A percentile compares a stretch with the other conserved stretches of the same genome.
Evolutionary conservation across 2,888 invertebrate species (phyloP).

Genomic region (Blastobasis lacticolella): DNA sequence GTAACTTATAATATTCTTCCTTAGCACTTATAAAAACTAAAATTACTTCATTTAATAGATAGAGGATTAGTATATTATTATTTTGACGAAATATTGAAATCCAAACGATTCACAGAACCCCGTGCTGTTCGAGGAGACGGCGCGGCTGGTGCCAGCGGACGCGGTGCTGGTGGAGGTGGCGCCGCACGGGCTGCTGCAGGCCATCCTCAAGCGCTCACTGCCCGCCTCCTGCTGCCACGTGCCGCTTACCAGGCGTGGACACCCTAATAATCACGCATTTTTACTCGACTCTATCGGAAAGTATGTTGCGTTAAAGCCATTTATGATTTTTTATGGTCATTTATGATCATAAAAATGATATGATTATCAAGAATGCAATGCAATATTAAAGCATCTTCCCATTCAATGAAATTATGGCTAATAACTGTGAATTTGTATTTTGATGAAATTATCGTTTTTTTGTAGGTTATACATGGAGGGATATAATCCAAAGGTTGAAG

Average conservation of each 20-base stretch:
- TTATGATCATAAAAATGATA: not conserved
- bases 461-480: conserved; percentile 84
- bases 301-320: conserved; percentile 40
- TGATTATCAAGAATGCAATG: not conserved
- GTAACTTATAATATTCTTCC: not conserved
- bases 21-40: not conserved
- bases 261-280: conserved; percentile 72
- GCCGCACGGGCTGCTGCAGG: conserved; percentile 91
- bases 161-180: conserved; percentile 91
- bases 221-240: conserved; percentile 77
- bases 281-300: conserved; percentile 77
- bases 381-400: not conserved
- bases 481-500: conserved; percentile 78
- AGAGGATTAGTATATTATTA: not conserved
- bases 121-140: conserved; percentile 87
- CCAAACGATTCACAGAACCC: conserved; percentile 51
- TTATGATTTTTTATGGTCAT: not conserved
- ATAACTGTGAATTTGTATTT: not conserved
- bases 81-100: too few relatives aligned
- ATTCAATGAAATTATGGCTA: not conserved
- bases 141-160: conserved; percentile 81
- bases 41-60: not conserved
- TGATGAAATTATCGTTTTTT: conserved; percentile 3
- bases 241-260: conserved; percentile 81
- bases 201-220: conserved; percentile 86